A percentile compares a stretch with the other conserved stretches of the same genome.
These are phyloP conservation scores for Candidula unifasciata DNA, from an alignment of 2,888 invertebrate species.

Conservation along the genomic window DNA sequence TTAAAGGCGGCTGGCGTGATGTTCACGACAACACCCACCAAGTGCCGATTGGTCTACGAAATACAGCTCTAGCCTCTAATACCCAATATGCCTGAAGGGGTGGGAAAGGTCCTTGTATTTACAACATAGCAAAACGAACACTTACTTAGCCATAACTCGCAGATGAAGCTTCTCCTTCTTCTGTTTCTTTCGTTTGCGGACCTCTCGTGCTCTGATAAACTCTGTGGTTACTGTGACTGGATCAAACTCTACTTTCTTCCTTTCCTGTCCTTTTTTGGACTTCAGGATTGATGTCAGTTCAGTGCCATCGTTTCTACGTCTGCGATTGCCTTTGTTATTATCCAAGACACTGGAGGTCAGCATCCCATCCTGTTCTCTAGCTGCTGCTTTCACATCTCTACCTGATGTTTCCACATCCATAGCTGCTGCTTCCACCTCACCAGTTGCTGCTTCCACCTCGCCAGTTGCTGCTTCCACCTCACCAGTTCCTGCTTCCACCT, in stretches of 20 bases:
- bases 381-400: neutral
- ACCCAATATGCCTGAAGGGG: too few relatives aligned
- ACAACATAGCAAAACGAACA: conserved; percentile 4
- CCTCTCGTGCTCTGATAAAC: conserved; percentile 45
- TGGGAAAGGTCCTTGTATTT: too few relatives aligned
- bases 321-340: neutral
- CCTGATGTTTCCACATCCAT: neutral
- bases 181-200: conserved; percentile 58
- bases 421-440: neutral
- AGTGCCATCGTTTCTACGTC: conserved; percentile 16
- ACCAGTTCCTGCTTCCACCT: neutral
- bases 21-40: too few relatives aligned
- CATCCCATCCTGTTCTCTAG: neutral
- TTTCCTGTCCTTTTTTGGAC: conserved; percentile 23
- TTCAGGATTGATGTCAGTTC: conserved; percentile 40
- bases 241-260: conserved; percentile 48
- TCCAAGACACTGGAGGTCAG: conserved; percentile 2
- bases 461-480: neutral
- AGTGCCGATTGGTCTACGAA: too few relatives aligned
- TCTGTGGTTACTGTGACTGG: conserved; percentile 46
- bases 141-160: conserved; percentile 71
- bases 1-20: too few relatives aligned
- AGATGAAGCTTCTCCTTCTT: conserved; percentile 64
- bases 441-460: neutral
- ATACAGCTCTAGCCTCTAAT: too few relatives aligned